A percentile compares a stretch with the other conserved stretches of the same genome.
phyloP scores from a whole-genome alignment of 2,888 invertebrate genomes.

The Sminthurinus aureus region DNA sequence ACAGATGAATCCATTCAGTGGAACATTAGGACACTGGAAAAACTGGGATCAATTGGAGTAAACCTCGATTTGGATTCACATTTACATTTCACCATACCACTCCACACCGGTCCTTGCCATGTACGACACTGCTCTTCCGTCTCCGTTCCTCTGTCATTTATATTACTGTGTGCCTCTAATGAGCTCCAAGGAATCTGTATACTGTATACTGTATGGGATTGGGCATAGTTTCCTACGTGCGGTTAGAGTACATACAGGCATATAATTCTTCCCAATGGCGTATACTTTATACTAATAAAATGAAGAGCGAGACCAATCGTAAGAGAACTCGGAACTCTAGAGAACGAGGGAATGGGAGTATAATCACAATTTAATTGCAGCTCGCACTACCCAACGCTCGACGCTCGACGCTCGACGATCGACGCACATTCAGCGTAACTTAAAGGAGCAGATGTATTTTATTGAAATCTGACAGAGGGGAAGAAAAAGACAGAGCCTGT shows the following conservation, averaged over 20 bases:
- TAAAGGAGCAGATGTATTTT: slow-evolving; percentile 36
- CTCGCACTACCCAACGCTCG: neutral
- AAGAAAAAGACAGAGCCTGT: no score
- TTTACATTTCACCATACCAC: no score
- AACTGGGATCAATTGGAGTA: no score
- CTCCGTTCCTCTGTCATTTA: no score
- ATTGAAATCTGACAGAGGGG: slow-evolving; percentile 24
- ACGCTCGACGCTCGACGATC: neutral
- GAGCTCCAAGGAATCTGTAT: no score
- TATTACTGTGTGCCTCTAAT: no score
- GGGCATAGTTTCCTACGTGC: neutral
- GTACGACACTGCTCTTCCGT: no score
- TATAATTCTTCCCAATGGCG: neutral
- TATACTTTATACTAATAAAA: neutral
- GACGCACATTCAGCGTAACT: neutral
- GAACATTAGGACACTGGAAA: no score
- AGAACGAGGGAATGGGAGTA: neutral
- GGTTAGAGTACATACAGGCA: neutral
- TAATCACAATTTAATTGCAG: slow-evolving; percentile 37
- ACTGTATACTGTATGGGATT: neutral
- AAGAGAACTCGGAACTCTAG: no score
- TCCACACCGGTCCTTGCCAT: no score
- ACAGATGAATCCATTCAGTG: no score
- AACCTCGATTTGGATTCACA: no score
- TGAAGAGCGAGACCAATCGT: neutral